These are phyloP conservation scores for Arctopsyche grandis DNA, from an alignment of 1,140 invertebrate genomes.

Conservation along the genomic window DNA sequence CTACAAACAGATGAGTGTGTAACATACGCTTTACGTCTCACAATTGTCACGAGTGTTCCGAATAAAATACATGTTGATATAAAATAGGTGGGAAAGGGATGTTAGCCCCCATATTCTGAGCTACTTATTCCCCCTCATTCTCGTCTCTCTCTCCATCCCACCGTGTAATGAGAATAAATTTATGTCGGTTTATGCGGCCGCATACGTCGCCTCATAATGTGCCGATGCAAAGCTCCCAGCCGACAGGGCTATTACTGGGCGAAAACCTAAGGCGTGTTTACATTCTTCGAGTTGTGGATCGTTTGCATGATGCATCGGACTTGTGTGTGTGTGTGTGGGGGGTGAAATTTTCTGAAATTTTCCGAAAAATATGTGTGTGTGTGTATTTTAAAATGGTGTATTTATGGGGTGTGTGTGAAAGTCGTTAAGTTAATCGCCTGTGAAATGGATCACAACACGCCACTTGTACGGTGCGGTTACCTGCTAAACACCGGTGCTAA, in stretches of 20 bases:
- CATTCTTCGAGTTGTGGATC: background rate
- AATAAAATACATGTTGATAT: no score
- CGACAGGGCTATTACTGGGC: background rate
- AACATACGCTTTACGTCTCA: no score
- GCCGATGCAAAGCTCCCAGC: background rate
- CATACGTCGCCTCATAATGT: slow-evolving; percentile 6
- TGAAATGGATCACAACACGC: slow-evolving; percentile 7
- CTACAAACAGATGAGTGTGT: no score
- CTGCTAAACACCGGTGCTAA: background rate
- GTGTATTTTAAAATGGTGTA: background rate
- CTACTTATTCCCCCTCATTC: no score
- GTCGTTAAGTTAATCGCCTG: background rate
- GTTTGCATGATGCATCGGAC: background rate
- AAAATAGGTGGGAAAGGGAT: no score
- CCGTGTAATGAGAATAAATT: slow-evolving; percentile 25
- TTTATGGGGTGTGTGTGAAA: background rate
- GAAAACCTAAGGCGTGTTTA: background rate
- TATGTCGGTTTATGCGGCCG: slow-evolving; percentile 22
- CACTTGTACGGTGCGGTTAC: background rate
- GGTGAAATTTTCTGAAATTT: no score
- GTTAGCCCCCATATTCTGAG: no score
- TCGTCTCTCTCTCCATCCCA: background rate
- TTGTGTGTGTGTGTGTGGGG: no score
- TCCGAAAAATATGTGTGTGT: no score
- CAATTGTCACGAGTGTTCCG: no score